Percentiles rank a stretch among this genome's conserved stretches.
These are phyloP conservation scores for Pseudonaja textilis DNA, from an alignment of 2,113 vertebrate genomes.

Conservation along the genomic window DNA sequence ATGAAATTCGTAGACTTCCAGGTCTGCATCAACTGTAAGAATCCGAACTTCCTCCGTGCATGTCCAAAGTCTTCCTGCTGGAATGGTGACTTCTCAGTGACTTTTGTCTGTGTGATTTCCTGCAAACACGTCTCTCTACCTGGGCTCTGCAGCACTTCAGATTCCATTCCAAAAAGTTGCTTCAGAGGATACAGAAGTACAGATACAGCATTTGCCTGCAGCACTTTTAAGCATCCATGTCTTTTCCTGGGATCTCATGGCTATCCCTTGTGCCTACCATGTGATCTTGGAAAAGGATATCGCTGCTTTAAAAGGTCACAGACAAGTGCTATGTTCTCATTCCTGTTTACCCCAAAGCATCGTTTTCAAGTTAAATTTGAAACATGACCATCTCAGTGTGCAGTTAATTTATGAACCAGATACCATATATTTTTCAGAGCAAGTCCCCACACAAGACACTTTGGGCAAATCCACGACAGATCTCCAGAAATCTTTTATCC, in stretches of 20 bases:
- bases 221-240: not conserved
- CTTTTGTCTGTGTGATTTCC: no score
- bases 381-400: not conserved
- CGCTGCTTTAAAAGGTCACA: not conserved
- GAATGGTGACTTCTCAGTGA: not conserved
- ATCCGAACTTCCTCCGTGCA: not conserved
- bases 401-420: not conserved
- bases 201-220: not conserved
- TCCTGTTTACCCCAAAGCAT: not conserved
- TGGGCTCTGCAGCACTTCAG: not conserved
- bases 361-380: not conserved
- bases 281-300: not conserved
- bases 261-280: not conserved
- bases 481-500: not conserved
- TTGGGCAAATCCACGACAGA: not conserved
- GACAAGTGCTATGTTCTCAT: not conserved
- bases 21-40: no score
- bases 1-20: not conserved
- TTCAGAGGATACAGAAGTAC: not conserved
- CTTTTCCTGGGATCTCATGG: not conserved
- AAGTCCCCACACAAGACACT: not conserved
- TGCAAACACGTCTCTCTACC: not conserved
- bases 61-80: not conserved
- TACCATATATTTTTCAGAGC: not conserved
- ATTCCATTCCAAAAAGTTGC: not conserved